Percentiles rank a stretch among this genome's conserved stretches.
These are phyloP conservation scores for Ciona savignyi DNA, from an alignment of 23 tunicate species.

Conservation along the genomic window DNA sequence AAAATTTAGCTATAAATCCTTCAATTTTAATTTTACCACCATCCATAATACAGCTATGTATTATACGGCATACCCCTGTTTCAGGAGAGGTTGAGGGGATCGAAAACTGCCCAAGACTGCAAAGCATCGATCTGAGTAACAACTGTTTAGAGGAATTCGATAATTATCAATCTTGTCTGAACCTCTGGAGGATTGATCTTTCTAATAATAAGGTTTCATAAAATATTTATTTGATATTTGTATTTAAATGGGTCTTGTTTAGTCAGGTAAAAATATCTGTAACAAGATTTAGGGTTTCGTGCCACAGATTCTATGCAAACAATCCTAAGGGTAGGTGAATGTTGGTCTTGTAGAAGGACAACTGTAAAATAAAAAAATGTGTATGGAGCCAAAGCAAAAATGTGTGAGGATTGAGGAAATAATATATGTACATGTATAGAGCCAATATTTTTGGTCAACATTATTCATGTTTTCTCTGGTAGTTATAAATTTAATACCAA, in stretches of 20 bases:
- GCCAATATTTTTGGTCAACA: too few relatives aligned
- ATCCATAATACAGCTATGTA: neutral
- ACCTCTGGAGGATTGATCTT: conserved; percentile 67
- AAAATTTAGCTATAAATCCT: conserved; percentile 1
- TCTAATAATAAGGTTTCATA: conserved; percentile 48
- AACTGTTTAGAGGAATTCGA: conserved; percentile 77
- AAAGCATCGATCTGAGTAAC: conserved; percentile 53
- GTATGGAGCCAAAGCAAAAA: too few relatives aligned
- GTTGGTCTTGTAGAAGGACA: too few relatives aligned
- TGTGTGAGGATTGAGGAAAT: too few relatives aligned
- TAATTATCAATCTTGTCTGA: conserved; percentile 52
- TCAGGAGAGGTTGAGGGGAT: conserved; percentile 62
- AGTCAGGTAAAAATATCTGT: neutral
- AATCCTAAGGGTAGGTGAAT: too few relatives aligned
- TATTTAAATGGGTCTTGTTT: neutral
- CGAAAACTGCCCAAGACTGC: conserved; percentile 40
- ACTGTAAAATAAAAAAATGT: too few relatives aligned
- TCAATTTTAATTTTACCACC: neutral
- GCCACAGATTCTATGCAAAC: neutral
- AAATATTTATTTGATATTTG: neutral
- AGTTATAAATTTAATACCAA: too few relatives aligned
- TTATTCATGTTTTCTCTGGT: too few relatives aligned
- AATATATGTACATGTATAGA: too few relatives aligned
- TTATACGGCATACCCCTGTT: neutral
- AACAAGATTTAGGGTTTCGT: too few relatives aligned